These are phyloP conservation scores for Lepus timidus DNA, from an alignment of 2,113 vertebrate genomes.

Conservation along the genomic window DNA sequence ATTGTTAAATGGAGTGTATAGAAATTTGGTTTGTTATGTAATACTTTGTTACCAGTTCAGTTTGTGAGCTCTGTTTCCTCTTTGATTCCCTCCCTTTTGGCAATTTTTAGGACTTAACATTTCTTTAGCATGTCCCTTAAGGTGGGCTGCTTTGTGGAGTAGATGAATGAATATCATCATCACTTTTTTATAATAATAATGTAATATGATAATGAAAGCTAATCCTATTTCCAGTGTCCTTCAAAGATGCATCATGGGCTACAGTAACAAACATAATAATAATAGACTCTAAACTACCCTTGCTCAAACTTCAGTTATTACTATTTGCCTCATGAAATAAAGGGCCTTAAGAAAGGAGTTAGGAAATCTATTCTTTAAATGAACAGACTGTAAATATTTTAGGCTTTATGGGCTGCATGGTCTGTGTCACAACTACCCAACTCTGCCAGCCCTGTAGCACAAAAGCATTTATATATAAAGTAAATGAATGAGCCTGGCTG, in stretches of 20 bases:
- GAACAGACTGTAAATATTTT: slow-evolving; percentile 46
- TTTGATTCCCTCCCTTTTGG: not conserved
- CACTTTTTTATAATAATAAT: too few relatives aligned
- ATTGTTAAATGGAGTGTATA: not conserved
- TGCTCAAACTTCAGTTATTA: slow-evolving; percentile 42
- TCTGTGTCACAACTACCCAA: not conserved
- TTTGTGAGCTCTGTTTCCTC: slow-evolving; percentile 30
- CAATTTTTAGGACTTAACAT: slow-evolving; percentile 9
- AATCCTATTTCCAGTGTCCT: not conserved
- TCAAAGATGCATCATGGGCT: not conserved
- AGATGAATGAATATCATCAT: slow-evolving; percentile 30
- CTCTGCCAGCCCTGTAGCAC: not conserved
- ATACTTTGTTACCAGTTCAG: slow-evolving; percentile 3
- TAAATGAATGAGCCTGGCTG: slow-evolving; percentile 4
- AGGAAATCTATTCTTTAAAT: slow-evolving; percentile 37
- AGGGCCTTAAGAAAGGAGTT: not conserved
- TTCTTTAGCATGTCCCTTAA: not conserved
- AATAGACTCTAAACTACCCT: not conserved
- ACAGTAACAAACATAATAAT: not conserved
- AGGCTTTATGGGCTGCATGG: not conserved
- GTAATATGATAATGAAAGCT: slow-evolving; percentile 26
- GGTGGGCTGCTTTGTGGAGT: not conserved
- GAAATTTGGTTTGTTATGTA: slow-evolving; percentile 50
- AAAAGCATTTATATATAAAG: not conserved
- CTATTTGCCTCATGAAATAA: slow-evolving; percentile 46